Conservation (phyloP, 2,797 vertebrate genomes). For the Pseudochirops corinnae region DNA sequence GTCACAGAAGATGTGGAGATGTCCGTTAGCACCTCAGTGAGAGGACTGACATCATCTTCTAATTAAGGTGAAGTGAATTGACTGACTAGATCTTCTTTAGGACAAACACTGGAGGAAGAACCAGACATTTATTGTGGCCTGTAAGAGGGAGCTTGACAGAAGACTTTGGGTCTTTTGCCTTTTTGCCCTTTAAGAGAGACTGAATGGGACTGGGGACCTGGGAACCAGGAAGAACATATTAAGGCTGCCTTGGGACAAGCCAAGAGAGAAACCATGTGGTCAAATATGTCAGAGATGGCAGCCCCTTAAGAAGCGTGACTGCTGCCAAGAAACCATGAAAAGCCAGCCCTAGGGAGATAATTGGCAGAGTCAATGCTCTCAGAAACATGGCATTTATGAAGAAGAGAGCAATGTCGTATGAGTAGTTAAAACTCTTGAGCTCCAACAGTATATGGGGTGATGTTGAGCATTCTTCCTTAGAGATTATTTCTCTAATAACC, state of each 20-base stretch:
- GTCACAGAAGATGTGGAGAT: too few species aligned
- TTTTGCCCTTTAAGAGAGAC: neutral
- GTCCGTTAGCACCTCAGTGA: too few species aligned
- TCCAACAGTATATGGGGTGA: too few species aligned
- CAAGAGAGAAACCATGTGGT: neutral
- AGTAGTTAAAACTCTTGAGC: too few species aligned
- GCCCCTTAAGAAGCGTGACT: neutral
- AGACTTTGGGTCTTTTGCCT: neutral
- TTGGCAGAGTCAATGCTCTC: neutral
- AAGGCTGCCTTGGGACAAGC: neutral
- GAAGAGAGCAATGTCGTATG: neutral
- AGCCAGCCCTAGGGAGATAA: neutral
- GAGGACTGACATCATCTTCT: neutral
- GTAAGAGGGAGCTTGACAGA: neutral
- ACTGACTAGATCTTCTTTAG: neutral
- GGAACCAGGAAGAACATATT: neutral
- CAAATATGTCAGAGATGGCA: neutral
- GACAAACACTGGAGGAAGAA: neutral
- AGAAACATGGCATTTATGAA: neutral
- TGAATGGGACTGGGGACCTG: neutral
- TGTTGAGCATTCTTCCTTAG: too few species aligned
- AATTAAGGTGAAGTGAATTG: neutral
- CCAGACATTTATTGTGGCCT: neutral
- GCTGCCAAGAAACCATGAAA: neutral
- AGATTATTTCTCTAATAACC: too few species aligned